Base-by-base conservation (phyloP, 2,797 vertebrate genomes). In the Caiman crocodilus region DNA sequence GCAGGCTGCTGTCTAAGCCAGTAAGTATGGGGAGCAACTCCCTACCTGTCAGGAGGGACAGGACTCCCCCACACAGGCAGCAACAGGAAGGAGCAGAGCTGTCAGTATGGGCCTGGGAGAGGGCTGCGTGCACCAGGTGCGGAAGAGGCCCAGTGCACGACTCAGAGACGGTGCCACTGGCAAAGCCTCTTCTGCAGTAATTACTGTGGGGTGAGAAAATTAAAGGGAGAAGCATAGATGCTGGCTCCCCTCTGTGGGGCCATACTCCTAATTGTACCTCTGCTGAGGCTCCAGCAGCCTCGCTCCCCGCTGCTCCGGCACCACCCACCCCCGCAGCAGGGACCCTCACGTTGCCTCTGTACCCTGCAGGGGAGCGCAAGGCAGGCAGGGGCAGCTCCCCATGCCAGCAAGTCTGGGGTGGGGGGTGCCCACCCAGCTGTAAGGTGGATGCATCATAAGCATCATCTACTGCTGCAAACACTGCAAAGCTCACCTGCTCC, bases 161-260 rank as follows among this genome's bases (percentile, higher is more conserved):
- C 79, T 87, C 56, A 56, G 16, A 1, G 16, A 1, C 42, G 32
- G 74, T 78, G 79, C 84, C 89, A 79, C 28, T 28, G 6, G 73
- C 60, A 83, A 87, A 87, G 75, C 80, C 56, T 75, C 76, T n/a
- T 74, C n/a, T 35, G 75, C n/a, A 20, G 23, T 83, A 91, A 91
- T 91, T 91, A 75, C 50, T 26, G 78, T 63, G 35, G 59, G 35
- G 60, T 30, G 79, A 63, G 80, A 60, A 91, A 91, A 91, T 87
- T 87, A 91, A 83, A 87, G 90, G 84, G 76, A 35, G 20, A 60
- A 13, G 6, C 76, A 35, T 14, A 83, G 60, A 74, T 32, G 25
- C 17, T 8, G 59, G 32, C 73, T 57, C 73, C 67, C 55, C 60
- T 67, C 82, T 75, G 35, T 32, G 35, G 71, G 59, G 56, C 65